These are phyloP conservation scores for Crocallis elinguaria DNA, from an alignment of 2,888 invertebrate genomes.

Conservation along the genomic window DNA sequence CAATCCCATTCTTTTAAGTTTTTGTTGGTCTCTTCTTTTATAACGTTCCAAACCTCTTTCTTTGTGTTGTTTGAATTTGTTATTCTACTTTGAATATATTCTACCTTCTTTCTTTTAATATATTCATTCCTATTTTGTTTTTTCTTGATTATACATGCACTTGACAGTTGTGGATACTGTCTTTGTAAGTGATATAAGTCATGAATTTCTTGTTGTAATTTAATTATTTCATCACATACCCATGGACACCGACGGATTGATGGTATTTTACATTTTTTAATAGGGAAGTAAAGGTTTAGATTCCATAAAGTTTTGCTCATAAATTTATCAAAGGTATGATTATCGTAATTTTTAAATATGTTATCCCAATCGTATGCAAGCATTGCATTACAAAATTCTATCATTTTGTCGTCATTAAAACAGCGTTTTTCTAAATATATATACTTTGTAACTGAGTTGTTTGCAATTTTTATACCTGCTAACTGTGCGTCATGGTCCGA, in stretches of 20 bases:
- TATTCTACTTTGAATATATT: neutral
- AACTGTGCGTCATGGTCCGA: constrained; percentile 1
- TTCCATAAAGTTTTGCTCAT: neutral
- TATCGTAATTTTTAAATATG: neutral
- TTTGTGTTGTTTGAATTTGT: neutral
- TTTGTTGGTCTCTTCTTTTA: constrained; percentile 2
- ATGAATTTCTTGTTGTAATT: constrained; percentile 1
- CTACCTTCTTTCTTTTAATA: neutral
- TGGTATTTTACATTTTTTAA: neutral
- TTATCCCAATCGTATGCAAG: neutral
- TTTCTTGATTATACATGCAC: neutral
- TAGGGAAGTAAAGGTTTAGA: neutral
- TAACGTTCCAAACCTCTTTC: neutral
- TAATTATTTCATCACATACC: neutral
- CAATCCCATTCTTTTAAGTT: neutral
- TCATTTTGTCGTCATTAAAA: neutral
- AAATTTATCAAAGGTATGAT: neutral
- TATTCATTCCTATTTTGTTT: neutral
- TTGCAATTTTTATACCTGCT: neutral
- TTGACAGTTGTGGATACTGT: neutral
- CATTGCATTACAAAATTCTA: neutral
- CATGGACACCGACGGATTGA: neutral
- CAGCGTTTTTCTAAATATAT: neutral
- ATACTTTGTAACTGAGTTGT: neutral
- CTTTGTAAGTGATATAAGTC: neutral